Conservation (phyloP, 2,888 invertebrate genomes). For the Hipparchia semele region DNA sequence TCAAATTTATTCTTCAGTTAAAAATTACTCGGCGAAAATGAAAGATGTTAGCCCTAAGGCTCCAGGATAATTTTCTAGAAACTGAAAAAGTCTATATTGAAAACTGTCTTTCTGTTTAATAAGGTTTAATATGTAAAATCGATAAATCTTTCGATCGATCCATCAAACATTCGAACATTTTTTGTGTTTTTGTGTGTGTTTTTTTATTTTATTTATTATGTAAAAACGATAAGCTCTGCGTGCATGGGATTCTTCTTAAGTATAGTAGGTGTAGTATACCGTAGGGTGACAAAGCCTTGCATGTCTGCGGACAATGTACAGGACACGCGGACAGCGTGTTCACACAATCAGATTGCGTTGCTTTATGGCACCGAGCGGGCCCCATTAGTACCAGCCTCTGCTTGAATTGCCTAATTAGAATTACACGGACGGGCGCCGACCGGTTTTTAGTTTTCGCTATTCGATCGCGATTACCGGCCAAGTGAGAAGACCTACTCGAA, state of each 20-base stretch:
- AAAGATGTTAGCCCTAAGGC: too few relatives aligned
- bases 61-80: too few relatives aligned
- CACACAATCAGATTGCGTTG: conserved; percentile 79
- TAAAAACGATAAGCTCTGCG: conserved; percentile 30
- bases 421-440: conserved; percentile 61
- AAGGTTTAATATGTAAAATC: too few relatives aligned
- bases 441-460: conserved; percentile 55
- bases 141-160: too few relatives aligned
- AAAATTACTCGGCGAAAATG: too few relatives aligned
- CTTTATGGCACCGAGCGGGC: conserved; percentile 69
- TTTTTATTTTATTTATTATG: too few relatives aligned
- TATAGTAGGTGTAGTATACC: conserved; percentile 30
- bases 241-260: conserved; percentile 25
- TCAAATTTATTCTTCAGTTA: too few relatives aligned
- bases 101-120: too few relatives aligned
- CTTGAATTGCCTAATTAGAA: conserved; percentile 81
- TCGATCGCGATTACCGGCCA: conserved; percentile 40
- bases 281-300: conserved; percentile 80
- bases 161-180: too few relatives aligned
- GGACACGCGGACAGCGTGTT: conserved; percentile 70
- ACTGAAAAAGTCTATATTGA: too few relatives aligned
- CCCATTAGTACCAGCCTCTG: conserved; percentile 72
- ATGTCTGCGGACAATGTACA: conserved; percentile 72
- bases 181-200: too few relatives aligned
- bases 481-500: conserved; percentile 18